A percentile compares a stretch with the other conserved stretches of the same genome.
These are phyloP conservation scores for Busseola fusca DNA, from an alignment of 2,888 invertebrate genomes.

Conservation along the genomic window DNA sequence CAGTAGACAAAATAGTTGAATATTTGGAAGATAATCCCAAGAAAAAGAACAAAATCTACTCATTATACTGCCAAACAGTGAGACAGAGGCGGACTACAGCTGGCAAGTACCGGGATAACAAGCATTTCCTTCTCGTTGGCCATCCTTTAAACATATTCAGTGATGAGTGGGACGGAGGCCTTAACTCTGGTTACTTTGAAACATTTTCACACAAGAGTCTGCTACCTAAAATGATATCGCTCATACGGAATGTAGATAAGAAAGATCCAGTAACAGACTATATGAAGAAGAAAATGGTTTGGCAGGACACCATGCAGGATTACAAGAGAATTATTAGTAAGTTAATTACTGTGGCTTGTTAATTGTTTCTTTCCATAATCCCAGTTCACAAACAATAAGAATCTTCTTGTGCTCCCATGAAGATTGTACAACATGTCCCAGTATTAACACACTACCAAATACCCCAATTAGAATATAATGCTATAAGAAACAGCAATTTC, in stretches of 20 bases:
- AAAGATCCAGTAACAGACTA: constrained; percentile 77
- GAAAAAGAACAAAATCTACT: constrained; percentile 69
- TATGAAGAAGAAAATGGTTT: constrained; percentile 74
- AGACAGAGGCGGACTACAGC: constrained; percentile 64
- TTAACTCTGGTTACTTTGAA: constrained; percentile 78
- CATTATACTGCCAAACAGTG: constrained; percentile 69
- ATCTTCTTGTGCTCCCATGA: neutral
- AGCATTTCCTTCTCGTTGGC: constrained; percentile 72
- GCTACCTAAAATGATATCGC: constrained; percentile 76
- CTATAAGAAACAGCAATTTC: neutral
- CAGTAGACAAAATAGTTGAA: constrained; percentile 73
- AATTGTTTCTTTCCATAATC: neutral
- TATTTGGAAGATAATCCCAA: constrained; percentile 65
- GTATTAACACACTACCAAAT: neutral
- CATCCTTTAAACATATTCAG: constrained; percentile 75
- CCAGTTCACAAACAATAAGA: neutral
- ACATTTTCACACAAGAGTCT: constrained; percentile 76
- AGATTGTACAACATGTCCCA: constrained; percentile 1
- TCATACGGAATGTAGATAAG: constrained; percentile 66
- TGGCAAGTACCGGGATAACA: constrained; percentile 37
- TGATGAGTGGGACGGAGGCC: constrained; percentile 80
- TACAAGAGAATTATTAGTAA: constrained; percentile 66
- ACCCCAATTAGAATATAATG: neutral
- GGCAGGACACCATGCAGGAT: constrained; percentile 65
- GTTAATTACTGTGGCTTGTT: constrained; percentile 25